Percentiles rank a stretch among this genome's conserved stretches.
Conservation (phyloP, 2,797 vertebrate genomes). For the Danio aesculapii region DNA sequence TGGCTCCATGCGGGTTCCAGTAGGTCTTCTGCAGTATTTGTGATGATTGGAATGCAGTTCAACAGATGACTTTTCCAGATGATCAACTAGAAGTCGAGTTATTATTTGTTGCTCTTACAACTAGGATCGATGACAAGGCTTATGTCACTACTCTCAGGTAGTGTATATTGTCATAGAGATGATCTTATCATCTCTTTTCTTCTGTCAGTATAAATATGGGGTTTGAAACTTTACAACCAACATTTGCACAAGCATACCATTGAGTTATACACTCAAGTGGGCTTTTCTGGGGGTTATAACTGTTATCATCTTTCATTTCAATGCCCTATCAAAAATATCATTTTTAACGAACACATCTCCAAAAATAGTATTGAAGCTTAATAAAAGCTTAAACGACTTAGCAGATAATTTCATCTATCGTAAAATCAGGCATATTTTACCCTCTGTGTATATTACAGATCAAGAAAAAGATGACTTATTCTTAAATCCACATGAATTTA, state of each 20-base stretch:
- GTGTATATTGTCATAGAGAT: not conserved
- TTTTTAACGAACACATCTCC: conserved; percentile 65
- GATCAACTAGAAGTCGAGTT: no score
- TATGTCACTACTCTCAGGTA: no score
- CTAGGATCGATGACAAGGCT: no score
- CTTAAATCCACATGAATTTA: conserved; percentile 50
- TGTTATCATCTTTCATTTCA: conserved; percentile 42
- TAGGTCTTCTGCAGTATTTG: no score
- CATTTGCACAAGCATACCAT: conserved; percentile 3
- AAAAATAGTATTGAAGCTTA: conserved; percentile 77
- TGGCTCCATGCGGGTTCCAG: no score
- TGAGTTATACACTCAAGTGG: not conserved
- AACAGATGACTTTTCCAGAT: no score
- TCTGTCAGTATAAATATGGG: conserved; percentile 13
- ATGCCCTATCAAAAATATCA: conserved; percentile 79
- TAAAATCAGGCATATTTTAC: conserved; percentile 27
- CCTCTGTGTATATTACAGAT: not conserved
- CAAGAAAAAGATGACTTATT: conserved; percentile 43
- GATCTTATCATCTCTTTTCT: not conserved
- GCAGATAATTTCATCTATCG: conserved; percentile 61
- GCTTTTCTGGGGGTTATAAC: conserved; percentile 25
- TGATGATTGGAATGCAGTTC: no score
- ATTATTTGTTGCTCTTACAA: no score
- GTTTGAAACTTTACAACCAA: conserved; percentile 30
- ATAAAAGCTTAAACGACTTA: conserved; percentile 48